Base-by-base conservation (phyloP, 2,888 invertebrate genomes). In the Mystacides longicornis region DNA sequence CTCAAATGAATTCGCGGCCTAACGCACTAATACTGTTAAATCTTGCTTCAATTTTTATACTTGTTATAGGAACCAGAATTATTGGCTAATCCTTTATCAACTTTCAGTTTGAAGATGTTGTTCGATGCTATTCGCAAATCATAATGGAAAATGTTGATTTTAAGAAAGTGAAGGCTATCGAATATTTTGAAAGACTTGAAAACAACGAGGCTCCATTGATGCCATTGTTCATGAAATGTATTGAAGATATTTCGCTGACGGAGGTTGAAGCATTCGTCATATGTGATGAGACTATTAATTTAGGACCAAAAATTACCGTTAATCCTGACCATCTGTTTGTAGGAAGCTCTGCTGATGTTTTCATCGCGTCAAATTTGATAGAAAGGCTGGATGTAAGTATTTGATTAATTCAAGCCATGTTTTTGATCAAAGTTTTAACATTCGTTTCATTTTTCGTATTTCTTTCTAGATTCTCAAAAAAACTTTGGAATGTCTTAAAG, bases 81-180 rank as follows among this genome's bases (percentile, higher is more conserved):
- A n/a, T n/a, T n/a, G n/a, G n/a, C n/a, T n/a, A n/a, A n/a, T n/a
- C n/a, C n/a, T n/a, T n/a, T 27, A 46, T 42, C 21, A 49, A 43
- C 31, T 14, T 9, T 9, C 48, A 75, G 76, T 54, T 73, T 16
- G 70, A 73, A 56, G 80, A 82, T 61, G 75, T 82, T 0, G 69
- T 83, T 0, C 74, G 86, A 22, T 70, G 79, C 1, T 75, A 82
- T 65, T 72, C 87, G 4, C 92, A 92, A 68, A 66, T 89, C 0
- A 79, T 84, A 0, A 67, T 87, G 0, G 93, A 93, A 68, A 92
- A 91, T 66, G 67, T 78, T 1, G 77, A 80, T 52, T 74, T 73
- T 0, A 70, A 78, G 60, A 85, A 85, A 73, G 75, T 86, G 0
- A 85, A 80, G 67, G 70, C 71, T 33, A 72, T 82, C 21, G 81